These are phyloP conservation scores for Tokudaia muenninki DNA, from an alignment of 2,797 vertebrate genomes.

Conservation along the genomic window DNA sequence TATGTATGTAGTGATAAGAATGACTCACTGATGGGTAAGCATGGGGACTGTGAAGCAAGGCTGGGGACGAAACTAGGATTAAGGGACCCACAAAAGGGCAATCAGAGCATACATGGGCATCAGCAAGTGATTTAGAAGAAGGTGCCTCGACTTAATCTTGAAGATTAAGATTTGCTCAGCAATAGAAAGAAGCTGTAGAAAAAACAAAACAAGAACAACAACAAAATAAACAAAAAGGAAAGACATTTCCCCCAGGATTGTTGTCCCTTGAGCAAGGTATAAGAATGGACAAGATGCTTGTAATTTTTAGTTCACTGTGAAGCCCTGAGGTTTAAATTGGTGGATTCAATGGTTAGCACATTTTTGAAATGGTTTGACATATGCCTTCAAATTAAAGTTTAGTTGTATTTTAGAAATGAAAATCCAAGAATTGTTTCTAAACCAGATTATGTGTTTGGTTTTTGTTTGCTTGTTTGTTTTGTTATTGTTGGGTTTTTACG, in stretches of 20 bases:
- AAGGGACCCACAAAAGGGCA: no score
- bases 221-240: neutral
- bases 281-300: neutral
- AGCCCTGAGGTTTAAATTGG: neutral
- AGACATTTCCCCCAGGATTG: neutral
- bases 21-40: neutral
- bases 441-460: neutral
- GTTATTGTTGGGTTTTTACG: no score
- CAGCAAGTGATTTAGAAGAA: neutral
- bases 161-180: neutral
- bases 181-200: neutral
- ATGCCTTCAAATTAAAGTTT: slow-evolving; percentile 32
- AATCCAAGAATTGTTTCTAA: neutral
- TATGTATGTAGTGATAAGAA: neutral
- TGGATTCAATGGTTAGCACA: neutral
- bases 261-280: neutral
- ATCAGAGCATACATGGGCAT: fast-evolving
- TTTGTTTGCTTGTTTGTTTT: neutral
- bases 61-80: neutral
- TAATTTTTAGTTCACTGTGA: neutral
- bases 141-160: neutral
- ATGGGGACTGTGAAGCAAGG: neutral
- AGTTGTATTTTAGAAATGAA: slow-evolving; percentile 46
- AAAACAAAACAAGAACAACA: neutral
- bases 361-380: neutral